Evolutionary conservation across 1,140 invertebrate species (phyloP).

Genomic region (Lasioglossum baleicum): DNA sequence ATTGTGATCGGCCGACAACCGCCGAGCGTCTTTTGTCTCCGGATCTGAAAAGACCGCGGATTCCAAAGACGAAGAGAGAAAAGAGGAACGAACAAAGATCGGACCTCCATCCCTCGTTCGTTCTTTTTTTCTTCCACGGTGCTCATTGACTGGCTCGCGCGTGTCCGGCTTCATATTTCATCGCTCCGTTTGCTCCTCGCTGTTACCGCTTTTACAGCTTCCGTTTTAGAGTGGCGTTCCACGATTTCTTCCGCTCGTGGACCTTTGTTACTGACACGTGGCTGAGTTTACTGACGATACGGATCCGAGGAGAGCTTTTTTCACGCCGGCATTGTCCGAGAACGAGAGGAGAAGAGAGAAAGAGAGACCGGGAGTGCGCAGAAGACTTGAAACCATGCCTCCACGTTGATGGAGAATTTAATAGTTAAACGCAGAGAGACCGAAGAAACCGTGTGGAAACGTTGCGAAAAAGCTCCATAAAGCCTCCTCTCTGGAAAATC

Average conservation of each 20-base stretch:
- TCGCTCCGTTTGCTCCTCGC: slow-evolving; percentile 1
- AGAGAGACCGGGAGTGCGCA: background rate
- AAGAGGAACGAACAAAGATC: slow-evolving; percentile 7
- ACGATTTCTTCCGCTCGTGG: background rate
- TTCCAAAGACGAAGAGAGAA: background rate
- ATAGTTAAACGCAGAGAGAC: background rate
- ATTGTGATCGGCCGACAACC: background rate
- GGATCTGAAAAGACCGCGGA: background rate
- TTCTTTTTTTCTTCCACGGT: background rate
- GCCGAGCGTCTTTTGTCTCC: slow-evolving; percentile 14
- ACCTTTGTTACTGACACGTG: background rate
- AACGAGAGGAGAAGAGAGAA: background rate
- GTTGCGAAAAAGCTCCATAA: background rate
- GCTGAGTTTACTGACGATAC: background rate
- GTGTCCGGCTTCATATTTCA: slow-evolving; percentile 35
- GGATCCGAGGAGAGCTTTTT: background rate
- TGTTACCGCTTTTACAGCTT: background rate
- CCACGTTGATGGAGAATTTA: background rate
- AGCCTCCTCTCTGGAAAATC: background rate
- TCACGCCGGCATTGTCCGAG: background rate
- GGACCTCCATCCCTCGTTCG: background rate
- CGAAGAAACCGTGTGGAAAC: background rate
- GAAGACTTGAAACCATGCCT: background rate
- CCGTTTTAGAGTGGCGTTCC: background rate
- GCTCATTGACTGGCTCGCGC: background rate